Base-by-base conservation (phyloP, 2,113 vertebrate species). In the Ailurus styani region DNA sequence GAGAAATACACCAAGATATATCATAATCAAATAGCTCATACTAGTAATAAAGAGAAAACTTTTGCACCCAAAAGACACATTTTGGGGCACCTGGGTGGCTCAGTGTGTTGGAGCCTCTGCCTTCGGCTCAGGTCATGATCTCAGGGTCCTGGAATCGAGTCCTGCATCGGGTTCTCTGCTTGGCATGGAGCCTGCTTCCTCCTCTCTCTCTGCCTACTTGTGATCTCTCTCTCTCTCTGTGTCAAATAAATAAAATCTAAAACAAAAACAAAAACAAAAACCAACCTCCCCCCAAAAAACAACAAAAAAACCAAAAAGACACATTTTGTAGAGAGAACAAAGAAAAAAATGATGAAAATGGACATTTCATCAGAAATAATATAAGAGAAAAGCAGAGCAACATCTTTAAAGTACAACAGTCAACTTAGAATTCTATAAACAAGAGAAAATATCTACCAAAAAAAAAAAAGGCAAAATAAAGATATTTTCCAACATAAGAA, bases 381-480 rank as follows among this genome's bases (percentile, higher is more conserved):
- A n/a, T 54, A 87, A 85, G 25, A 91, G 37, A 89, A 40, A 7
- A 87, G 14, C 21, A 5, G 34, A 89, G 31, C 83, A 87, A 79
- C 5, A 78, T 27, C 62, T 34, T 94, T 50, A 81, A 88, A 84
- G 25, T 45, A 18, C 6, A 82, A 42, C 45, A 85, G 5, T 85
- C n/a, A 54, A 37, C 17, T 82, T 75, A 75, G 47, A 89, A 77
- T 79, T 82, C 70, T 85, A 37, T 54, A 54, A 1, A 60, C 23
- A 70, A 70, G 66, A 47, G n/a, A 93, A 91, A 89, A 42, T 40
- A 82, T 70, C 27, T 91, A 91, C 62, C 15, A 87, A 93, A 90
- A 87, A 62, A 90, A 87, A 62, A 73, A 96, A 95, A 92, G 72
- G 40, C 66, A 50, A 91, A 83, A 78, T 72, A 75, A 87, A 97